Base-by-base conservation (phyloP, 2,888 invertebrate genomes). In the Fragum whitleyi region DNA sequence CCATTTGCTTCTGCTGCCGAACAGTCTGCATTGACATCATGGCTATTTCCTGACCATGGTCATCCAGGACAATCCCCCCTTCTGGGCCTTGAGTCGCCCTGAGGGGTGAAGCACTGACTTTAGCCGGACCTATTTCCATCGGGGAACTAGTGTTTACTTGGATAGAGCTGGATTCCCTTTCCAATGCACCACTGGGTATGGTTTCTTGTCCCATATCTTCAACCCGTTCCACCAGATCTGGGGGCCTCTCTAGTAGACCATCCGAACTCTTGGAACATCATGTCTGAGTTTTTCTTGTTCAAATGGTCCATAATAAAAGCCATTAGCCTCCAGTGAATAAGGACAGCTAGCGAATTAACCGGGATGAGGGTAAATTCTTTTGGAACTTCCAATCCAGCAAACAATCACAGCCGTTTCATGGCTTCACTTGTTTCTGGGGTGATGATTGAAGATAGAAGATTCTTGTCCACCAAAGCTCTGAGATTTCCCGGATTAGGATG, bases 301-400 rank as follows among this genome's bases (percentile, higher is more conserved):
- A 74, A 32, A 19, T 62, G 42, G 1, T 28, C 65, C 21, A 51
- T 32, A 11, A 72, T 42, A 6, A 72, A 39, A 16, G 59, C 32
- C 55, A 72, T 19, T 2, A 59, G 14, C 21, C 29, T 72, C 72
- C 61, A 72, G n/a, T 72, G 72, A 7, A 72, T 39, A 1, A 72
- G 42, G 23, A 61, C 61, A 1, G n/a, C 72, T 16, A 61, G 72
- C 7, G 72, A 72, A 28, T 39, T 72, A 23, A 36, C 28, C 1
- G 74, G 74, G 1, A 53, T 51, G 26, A 65, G 28, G 16, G 53
- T 65, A 26, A 74, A 74, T 21, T 53, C 36, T n/a, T 16, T 6
- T 11, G 74, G 74, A 9, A 62, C 32, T 51, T 59, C 26, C 62
- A 32, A 62, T 21, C 39, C 39, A 32, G 62, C 62, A 16, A 28